Base-by-base conservation (phyloP, 2,888 invertebrate genomes). In the Mechanitis messenoides region DNA sequence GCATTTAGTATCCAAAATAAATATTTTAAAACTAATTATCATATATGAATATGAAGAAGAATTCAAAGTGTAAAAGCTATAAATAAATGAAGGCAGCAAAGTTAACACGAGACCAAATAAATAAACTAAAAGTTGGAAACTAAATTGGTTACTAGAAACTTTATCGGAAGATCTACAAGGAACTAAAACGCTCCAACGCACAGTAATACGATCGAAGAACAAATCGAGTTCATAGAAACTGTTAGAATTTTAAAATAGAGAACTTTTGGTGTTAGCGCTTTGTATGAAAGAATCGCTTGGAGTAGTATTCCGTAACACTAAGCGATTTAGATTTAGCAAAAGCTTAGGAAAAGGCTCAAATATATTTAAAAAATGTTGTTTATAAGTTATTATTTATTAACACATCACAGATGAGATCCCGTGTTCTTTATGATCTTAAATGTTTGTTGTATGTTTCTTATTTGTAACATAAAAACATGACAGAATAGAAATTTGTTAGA, bases 111-210 rank as follows among this genome's bases (percentile, higher is more conserved):
- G 50, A 50, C 3, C 50, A 50, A 31, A 31, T 53, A 53, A 45
- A 53, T 53, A 59, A 45, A 47, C 45, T 31, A n/a, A 45, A 28
- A 55, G 46, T 55, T 46, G 59, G 35, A 56, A 63, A 63, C 63
- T 55, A 58, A 63, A 63, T 61, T 55, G 60, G 63, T 55, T 60
- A 60, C 57, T 55, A 47, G 61, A 61, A 61, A 61, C 53, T 59
- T 57, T 60, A 61, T 64, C 64, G 38, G 31, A 31, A 59, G 50
- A 59, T 58, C 60, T 60, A 53, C 60, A 53, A 56, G 56, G 59
- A 42, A 53, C 56, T 57, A 54, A 20, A 35, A 54, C 59, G 56
- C 62, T 57, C 53, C 56, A 57, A 59, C 47, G 62, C 45, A 50
- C 59, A 46, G 62, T 63, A 60, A 63, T 57, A 47, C 59, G 59